Conservation (phyloP, 1,140 invertebrate genomes). For the Ips nitidus region DNA sequence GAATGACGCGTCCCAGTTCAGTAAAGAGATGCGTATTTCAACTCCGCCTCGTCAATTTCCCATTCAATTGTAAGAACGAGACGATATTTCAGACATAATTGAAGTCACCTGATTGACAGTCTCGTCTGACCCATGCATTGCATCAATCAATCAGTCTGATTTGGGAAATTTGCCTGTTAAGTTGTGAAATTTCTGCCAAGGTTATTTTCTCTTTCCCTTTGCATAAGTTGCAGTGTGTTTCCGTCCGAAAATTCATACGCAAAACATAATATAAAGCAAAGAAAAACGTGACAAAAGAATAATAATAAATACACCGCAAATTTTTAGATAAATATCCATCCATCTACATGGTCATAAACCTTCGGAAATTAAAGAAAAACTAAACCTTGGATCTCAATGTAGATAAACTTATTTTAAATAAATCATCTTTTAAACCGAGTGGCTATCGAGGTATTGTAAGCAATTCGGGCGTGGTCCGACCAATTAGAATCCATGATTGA, state of each 20-base stretch:
- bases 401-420: slow-evolving; percentile 28
- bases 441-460: slow-evolving; percentile 16
- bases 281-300: slow-evolving; percentile 19
- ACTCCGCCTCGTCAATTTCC: slow-evolving; percentile 7
- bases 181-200: too few relatives aligned
- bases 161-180: neutral
- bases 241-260: too few relatives aligned
- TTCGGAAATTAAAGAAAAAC: slow-evolving; percentile 22
- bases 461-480: slow-evolving; percentile 23
- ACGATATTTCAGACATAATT: slow-evolving; percentile 31
- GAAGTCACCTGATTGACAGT: slow-evolving; percentile 22
- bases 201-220: too few relatives aligned
- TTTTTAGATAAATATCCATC: slow-evolving; percentile 3
- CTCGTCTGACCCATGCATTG: neutral
- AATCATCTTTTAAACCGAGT: slow-evolving; percentile 19
- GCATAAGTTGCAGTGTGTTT: too few relatives aligned
- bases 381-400: slow-evolving; percentile 12
- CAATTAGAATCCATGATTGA: slow-evolving; percentile 25
- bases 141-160: slow-evolving; percentile 10
- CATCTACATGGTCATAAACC: slow-evolving; percentile 15
- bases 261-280: neutral
- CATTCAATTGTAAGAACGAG: slow-evolving; percentile 24
- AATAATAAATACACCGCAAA: slow-evolving; percentile 1
- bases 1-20: too few relatives aligned
- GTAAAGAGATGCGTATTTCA: too few relatives aligned